Evolutionary conservation across 2,113 vertebrate genomes (phyloP).

Genomic region (Nicator chloris): DNA sequence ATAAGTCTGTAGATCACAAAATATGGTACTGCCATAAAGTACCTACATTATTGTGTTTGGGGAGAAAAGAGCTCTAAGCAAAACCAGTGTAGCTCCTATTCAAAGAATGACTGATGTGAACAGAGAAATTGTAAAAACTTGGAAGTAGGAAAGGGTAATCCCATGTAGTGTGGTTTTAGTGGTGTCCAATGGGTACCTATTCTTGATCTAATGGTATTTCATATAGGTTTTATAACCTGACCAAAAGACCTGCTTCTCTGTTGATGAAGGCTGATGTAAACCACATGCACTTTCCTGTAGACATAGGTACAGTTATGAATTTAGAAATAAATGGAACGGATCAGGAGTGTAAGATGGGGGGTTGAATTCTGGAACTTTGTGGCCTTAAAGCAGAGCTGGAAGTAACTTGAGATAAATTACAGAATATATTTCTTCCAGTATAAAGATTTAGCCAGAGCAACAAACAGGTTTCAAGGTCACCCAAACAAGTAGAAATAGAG

Average conservation of each 20-base stretch:
- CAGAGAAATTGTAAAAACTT: not conserved
- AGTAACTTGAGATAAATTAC: not conserved
- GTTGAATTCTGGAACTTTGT: not conserved
- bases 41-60: not conserved
- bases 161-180: not conserved
- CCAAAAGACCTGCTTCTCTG: not conserved
- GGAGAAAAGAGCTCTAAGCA: not conserved
- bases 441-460: not conserved
- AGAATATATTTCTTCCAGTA: not conserved
- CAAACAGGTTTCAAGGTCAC: not conserved
- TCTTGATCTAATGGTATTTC: not conserved
- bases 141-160: not conserved
- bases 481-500: not conserved
- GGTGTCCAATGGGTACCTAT: not conserved
- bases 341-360: not conserved
- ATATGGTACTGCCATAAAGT: not conserved
- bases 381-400: not conserved
- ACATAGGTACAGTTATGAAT: not conserved
- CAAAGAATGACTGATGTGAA: not conserved
- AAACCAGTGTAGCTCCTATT: not conserved
- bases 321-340: not conserved
- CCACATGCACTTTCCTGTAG: not conserved
- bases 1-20: not conserved
- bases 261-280: not conserved
- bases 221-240: not conserved